Evolutionary conservation across 2,797 vertebrate genomes (phyloP), one percentile per base, ranked within the genome.

Genomic region (Microtus californicus): DNA sequence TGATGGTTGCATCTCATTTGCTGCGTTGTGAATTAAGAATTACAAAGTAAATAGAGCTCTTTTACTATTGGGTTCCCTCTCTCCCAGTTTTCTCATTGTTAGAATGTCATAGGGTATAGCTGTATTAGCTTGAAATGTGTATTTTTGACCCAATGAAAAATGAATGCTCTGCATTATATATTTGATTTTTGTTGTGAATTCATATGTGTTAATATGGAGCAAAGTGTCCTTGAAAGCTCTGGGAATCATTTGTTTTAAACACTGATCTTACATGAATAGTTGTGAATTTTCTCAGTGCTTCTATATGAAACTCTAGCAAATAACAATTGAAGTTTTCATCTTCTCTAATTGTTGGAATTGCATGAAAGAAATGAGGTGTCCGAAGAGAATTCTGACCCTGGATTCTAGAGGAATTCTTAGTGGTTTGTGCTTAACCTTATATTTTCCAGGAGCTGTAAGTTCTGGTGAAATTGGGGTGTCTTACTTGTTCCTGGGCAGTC

Each of bases 91-190:
- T 92, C 56, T 78, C 77, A 88, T 97, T 94, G 82, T 40, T 34
- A 54, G 63, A 73, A 94, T 80, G 80, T 96, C 76, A 51, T 91
- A 83, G 69, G 51, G 10, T 83, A 45, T 67, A 79, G 34, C 31
- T 92, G 87, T 93, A 71, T 91, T 95, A 83, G 76, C 90, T 93
- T 95, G 54, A 96, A 96, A 91, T 94, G 61, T 91, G 27, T 94
- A 65, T 95, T 96, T 97, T 97, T 95, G 85, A 95, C 21, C 56
- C 21, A 59, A 77, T 96, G 40, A 77, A 95, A 10, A 95, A 90
- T 77, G 63, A 95, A 91, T 96, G 79, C 82, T 95, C 71, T 91
- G 89, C 89, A 67, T 90, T 97, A 48, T 93, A 79, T 88, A 45
- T 90, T 95, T 96, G 67, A 91, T 91, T 93, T 34, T 67, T 90